A percentile compares a stretch with the other conserved stretches of the same genome.
These are phyloP conservation scores for Orchestes rusci DNA, from an alignment of 2,888 invertebrate species.

Conservation along the genomic window DNA sequence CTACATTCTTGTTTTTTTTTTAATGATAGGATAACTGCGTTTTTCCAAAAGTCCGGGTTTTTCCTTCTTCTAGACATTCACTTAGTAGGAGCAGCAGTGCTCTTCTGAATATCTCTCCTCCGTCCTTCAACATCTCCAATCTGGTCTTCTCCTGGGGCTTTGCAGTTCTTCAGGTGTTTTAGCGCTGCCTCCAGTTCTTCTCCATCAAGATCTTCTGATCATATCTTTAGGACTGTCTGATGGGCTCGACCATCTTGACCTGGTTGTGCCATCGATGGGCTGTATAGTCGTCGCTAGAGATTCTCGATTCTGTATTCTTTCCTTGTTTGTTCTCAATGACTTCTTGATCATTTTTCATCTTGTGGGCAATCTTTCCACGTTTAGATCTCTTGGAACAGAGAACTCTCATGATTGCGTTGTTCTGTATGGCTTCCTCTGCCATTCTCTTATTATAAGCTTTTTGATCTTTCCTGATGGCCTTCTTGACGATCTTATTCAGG, in stretches of 20 bases:
- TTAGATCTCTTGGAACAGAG: neutral
- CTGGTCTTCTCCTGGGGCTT: neutral
- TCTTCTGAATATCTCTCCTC: neutral
- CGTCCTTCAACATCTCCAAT: neutral
- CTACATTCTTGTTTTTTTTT: too few relatives aligned
- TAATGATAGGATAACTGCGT: too few relatives aligned
- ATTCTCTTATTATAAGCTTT: neutral
- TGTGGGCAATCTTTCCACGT: neutral
- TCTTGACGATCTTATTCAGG: neutral
- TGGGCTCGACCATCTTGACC: neutral
- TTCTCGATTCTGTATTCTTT: neutral
- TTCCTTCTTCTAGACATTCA: neutral
- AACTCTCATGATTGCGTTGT: neutral
- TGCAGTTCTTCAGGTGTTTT: neutral
- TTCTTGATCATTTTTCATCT: too few relatives aligned
- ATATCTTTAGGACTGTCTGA: too few relatives aligned
- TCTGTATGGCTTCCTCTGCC: neutral
- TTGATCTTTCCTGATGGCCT: neutral
- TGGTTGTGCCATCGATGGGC: conserved; percentile 1
- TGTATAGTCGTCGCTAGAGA: neutral
- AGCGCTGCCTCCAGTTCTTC: too few relatives aligned
- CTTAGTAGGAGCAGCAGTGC: neutral
- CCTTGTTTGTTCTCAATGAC: neutral
- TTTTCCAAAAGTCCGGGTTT: too few relatives aligned
- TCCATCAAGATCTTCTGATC: too few relatives aligned